Base-by-base conservation (phyloP, 1,140 invertebrate genomes). In the Rhynchophorus ferrugineus region DNA sequence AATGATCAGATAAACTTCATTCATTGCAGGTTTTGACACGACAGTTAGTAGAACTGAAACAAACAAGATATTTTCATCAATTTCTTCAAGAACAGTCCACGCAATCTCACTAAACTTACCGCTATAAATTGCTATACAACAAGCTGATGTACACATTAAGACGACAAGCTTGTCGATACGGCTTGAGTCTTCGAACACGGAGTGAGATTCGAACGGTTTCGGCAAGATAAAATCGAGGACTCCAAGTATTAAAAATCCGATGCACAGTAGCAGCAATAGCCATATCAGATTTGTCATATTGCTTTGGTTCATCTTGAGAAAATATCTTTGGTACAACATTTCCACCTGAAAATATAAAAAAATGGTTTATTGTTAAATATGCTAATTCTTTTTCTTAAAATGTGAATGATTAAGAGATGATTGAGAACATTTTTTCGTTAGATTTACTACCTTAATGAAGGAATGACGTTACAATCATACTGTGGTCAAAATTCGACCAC, bases 241-340 rank as follows among this genome's bases (percentile, higher is more conserved):
- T 1, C 61, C 61, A 8, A 82, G 73, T 18, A 76, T 62, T 41
- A 77, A 75, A 16, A 91, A 71, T 1, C 81, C 75, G 20, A 84
- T 54, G 29, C 83, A 77, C 24, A 91, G 73, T 2, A 80, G 74
- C 29, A 87, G 75, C 9, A 94, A 69, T 18, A 94, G 75, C 3
- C 79, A 83, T 44, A 94, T 76, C 33, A 93, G 76, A 61, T 89
- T 84, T 1, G 85, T 89, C 74, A 91, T 83, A 69, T 91, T 92
- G 59, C 83, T 87, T 71, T 93, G 89, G 74, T 92, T 93, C 79
- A 93, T 89, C 50, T 90, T 84, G 46, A 94, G 78, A 68, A 94
- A 93, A 73, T 95, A 95, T 36, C 89, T 78, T 70, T 94, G 90
- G 72, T 93, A 94, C 38, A 94, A 71, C 78, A 84, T 85, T 72